Base-by-base conservation (phyloP, 1,140 invertebrate species). In the Trichomalopsis sarcophagae region DNA sequence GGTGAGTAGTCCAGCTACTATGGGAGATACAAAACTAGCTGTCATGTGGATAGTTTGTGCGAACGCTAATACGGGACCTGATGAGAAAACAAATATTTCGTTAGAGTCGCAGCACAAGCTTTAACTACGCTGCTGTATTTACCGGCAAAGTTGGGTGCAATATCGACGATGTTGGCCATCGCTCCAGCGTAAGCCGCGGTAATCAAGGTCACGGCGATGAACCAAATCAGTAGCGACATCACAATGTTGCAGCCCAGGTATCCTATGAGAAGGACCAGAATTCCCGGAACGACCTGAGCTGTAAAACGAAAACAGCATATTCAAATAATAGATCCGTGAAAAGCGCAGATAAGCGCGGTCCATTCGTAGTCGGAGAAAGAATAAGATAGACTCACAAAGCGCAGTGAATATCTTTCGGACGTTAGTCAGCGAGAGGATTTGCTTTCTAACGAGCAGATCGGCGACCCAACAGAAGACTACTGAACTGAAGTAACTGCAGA, bases 1-100 rank as follows among this genome's bases (percentile, higher is more conserved):
- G 47, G 93, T 93, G n/a, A 95, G 89, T 69, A 95, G 89, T 87
- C 95, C 95, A 89, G 94, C 94, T 74, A 94, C 95, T 81, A 96
- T 89, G 0, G 96, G 96, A 55, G 95, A 96, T 11, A 96, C 88
- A 88, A 96, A 96, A 90, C 95, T 96, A 30, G 96, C 96, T 50
- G 95, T 94, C 96, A 96, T 96, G 89, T 96, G 96, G 87, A 96
- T 96, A 69, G 96, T 96, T 93, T 96, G 96, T 87, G 95, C 95
- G 90, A 96, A 96, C 13, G 96, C 95, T 86, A 96, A 90, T 84
- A 96, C 95, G 47, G 95, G 95, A 62, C 95, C 95, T 94, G 81
- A 17, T 36, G 30, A 73, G 21, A 4, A 36, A 68, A 30, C 27
- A 76, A 14, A 27, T 50, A 73, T 73, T 81, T 10, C 17, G 17